Conservation (phyloP, 1,140 invertebrate species). For the Tetramorium simillimum region DNA sequence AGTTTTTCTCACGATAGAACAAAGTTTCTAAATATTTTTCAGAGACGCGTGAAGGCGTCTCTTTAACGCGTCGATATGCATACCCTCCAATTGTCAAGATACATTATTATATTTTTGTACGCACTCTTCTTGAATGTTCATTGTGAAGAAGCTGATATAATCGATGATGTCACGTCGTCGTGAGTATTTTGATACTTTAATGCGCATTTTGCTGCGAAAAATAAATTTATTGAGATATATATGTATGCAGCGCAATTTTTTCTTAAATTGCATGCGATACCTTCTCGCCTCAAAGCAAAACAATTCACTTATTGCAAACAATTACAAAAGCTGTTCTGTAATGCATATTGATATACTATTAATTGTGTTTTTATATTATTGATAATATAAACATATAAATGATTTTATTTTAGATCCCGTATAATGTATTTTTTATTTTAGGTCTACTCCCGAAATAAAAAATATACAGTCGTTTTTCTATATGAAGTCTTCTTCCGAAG, state of each 20-base stretch:
- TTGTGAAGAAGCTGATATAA: background rate
- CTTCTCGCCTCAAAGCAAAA: background rate
- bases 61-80: background rate
- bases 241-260: background rate
- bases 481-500: background rate
- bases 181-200: background rate
- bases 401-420: background rate
- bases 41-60: background rate
- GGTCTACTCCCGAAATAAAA: background rate
- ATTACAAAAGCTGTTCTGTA: background rate
- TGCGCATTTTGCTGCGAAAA: background rate
- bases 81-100: background rate
- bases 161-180: conserved; percentile 1
- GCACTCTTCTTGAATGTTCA: background rate
- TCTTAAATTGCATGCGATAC: background rate
- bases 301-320: background rate
- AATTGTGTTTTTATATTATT: background rate
- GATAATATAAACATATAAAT: background rate
- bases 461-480: conserved; percentile 43
- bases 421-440: conserved; percentile 23
- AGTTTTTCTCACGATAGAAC: background rate
- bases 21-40: background rate
- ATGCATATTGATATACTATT: background rate
- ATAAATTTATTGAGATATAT: background rate
- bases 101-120: background rate